A percentile compares a stretch with the other conserved stretches of the same genome.
phyloP scores from a whole-genome alignment of 2,888 invertebrate species.

The Ochropacha duplaris region DNA sequence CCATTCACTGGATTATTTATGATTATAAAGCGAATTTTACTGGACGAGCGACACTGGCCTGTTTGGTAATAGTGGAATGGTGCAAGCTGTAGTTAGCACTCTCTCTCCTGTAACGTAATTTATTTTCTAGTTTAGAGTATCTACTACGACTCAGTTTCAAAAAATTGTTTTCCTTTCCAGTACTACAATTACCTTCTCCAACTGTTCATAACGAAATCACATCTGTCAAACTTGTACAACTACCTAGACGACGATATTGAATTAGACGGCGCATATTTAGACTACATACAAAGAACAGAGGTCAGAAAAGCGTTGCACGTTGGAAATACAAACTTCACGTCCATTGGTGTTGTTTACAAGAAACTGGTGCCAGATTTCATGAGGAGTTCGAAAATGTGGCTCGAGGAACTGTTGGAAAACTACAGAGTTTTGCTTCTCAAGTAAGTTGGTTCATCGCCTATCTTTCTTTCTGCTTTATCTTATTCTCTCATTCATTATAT shows the following conservation, averaged over 20 bases:
- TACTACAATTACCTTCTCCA: conserved; percentile 77
- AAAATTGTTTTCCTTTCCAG: conserved; percentile 46
- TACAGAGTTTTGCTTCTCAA: conserved; percentile 84
- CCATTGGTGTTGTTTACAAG: conserved; percentile 75
- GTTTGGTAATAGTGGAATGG: no score
- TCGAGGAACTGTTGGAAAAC: conserved; percentile 79
- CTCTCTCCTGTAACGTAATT: no score
- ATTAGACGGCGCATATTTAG: conserved; percentile 65
- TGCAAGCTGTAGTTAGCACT: no score
- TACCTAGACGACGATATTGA: conserved; percentile 67
- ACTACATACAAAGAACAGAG: conserved; percentile 68
- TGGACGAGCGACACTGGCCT: no score
- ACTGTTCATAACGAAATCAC: conserved; percentile 69
- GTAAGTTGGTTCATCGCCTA: conserved; percentile 53
- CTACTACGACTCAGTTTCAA: background rate
- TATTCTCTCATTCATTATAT: background rate
- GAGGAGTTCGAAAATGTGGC: conserved; percentile 82
- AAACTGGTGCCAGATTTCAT: conserved; percentile 80
- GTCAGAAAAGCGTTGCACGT: conserved; percentile 79
- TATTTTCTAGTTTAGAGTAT: no score
- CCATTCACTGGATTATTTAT: no score
- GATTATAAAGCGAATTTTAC: no score
- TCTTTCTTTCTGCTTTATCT: background rate
- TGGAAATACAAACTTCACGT: conserved; percentile 76
- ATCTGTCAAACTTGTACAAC: conserved; percentile 76